These are phyloP conservation scores for Sympetrum striolatum DNA, from an alignment of 2,888 invertebrate genomes.

Conservation along the genomic window DNA sequence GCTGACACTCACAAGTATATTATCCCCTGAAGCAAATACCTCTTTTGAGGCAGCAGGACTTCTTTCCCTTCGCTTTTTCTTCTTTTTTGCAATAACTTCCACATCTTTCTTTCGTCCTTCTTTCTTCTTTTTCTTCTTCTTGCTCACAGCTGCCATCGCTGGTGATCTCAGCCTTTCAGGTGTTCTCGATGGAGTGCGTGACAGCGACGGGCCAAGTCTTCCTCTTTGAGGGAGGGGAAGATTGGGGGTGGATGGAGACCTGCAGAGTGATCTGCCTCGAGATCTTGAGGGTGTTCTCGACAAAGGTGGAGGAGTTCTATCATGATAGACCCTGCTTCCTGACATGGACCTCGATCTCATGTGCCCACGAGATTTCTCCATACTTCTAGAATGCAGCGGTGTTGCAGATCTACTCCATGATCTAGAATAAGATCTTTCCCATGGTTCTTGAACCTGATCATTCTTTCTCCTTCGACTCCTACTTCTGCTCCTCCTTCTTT, in stretches of 20 bases:
- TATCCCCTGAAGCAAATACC: constrained; percentile 91
- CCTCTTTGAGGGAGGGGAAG: constrained; percentile 32
- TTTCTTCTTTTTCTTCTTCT: constrained; percentile 59
- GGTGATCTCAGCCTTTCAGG: constrained; percentile 49
- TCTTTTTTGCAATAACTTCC: constrained; percentile 52
- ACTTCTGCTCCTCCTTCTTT: constrained; percentile 29
- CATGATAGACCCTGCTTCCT: background rate
- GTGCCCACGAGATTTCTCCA: constrained; percentile 22
- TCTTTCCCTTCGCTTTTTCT: constrained; percentile 53
- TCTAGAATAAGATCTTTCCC: constrained; percentile 12
- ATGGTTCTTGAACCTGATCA: background rate
- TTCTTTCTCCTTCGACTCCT: background rate
- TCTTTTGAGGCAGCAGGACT: constrained; percentile 81
- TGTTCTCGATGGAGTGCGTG: constrained; percentile 50
- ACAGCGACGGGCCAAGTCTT: constrained; percentile 42
- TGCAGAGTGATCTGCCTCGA: constrained; percentile 48
- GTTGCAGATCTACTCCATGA: constrained; percentile 13
- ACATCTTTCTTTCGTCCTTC: constrained; percentile 53
- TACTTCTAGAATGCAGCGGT: background rate
- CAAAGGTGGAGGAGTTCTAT: constrained; percentile 43
- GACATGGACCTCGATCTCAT: constrained; percentile 5
- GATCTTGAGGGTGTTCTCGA: constrained; percentile 56
- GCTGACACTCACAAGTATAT: constrained; percentile 90
- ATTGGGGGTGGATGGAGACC: constrained; percentile 44
- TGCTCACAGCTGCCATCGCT: constrained; percentile 53